Evolutionary conservation across 1,140 invertebrate genomes (phyloP), one percentile per base, ranked within the genome.

Genomic region (Conus ventricosus): DNA sequence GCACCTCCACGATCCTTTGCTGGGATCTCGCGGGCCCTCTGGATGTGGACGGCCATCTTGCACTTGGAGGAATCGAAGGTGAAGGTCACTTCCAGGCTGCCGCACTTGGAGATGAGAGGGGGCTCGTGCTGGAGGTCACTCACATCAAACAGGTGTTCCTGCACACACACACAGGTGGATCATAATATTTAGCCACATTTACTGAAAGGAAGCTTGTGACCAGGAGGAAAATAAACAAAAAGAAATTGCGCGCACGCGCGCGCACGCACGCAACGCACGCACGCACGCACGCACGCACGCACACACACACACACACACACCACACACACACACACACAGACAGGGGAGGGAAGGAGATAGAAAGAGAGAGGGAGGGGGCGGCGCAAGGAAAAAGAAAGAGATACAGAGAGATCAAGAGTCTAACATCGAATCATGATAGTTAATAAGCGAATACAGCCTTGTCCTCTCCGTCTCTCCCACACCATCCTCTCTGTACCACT

Each of bases 1-100:
- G 97, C 96, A 95, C 98, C 96, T 92, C 97, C 96, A 91, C 97
- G 95, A 94, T 97, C 96, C 95, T 97, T 95, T 92, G 96, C 95
- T 80, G 98, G 97, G 92, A 99, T 96, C 93, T 98, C 96, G 51
- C 97, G 96, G 0, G 97, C 98, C 95, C 98, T 98, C 89, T 99
- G 96, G 13, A 99, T 97, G 91, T 98, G 97, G 20, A 97, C 97
- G 51, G 97, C 98, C 97, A 99, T 98, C 94, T 97, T 98, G 25
- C 97, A 96, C 95, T 98, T 97, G 8, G 97, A 97, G 7, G 97
- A 97, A 93, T 99, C 98, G 94, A 98, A 99, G 20, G 97, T 95
- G 93, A 99, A 97, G 17, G 97, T 97, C 55, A 98, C 97, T 94
- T 99, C 98, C 84, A 99, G 95, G 88, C 96, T 96, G 13, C 97